Conservation (phyloP, 2,113 vertebrate genomes). For the Zosterops hypoxanthus region DNA sequence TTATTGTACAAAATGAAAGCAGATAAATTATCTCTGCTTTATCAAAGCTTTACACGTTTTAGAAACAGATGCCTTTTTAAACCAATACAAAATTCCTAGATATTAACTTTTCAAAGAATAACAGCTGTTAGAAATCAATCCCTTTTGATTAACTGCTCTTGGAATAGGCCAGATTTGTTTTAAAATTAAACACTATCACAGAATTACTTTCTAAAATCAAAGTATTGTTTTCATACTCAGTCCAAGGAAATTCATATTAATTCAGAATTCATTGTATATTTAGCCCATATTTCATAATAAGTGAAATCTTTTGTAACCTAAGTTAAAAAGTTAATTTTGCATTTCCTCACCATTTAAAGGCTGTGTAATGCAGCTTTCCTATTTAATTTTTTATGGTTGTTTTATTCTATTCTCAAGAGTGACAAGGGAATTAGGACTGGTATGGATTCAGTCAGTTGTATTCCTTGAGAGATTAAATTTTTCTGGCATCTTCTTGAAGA, state of each 20-base stretch:
- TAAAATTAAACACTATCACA: neutral
- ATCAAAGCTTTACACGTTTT: conserved; percentile 57
- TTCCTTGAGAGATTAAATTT: neutral
- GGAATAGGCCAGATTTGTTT: neutral
- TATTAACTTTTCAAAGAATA: conserved; percentile 49
- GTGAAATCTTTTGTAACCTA: neutral
- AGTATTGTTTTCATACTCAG: neutral
- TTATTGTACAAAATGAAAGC: conserved; percentile 42
- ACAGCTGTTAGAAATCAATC: conserved; percentile 58
- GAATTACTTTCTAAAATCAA: neutral
- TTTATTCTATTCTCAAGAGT: neutral
- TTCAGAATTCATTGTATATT: neutral
- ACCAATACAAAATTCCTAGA: conserved; percentile 43
- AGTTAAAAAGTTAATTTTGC: neutral
- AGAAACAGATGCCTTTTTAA: conserved; percentile 61
- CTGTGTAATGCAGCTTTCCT: neutral
- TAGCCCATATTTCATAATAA: neutral
- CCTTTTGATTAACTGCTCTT: conserved; percentile 4
- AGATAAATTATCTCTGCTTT: conserved; percentile 46
- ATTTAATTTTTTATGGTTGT: neutral
- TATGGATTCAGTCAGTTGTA: neutral
- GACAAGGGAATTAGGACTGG: neutral
- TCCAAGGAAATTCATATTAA: neutral
- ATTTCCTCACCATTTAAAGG: neutral
- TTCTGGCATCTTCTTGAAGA: neutral